phyloP scores from a whole-genome alignment of 2,888 invertebrate genomes.

The Cephus sareptanus region DNA sequence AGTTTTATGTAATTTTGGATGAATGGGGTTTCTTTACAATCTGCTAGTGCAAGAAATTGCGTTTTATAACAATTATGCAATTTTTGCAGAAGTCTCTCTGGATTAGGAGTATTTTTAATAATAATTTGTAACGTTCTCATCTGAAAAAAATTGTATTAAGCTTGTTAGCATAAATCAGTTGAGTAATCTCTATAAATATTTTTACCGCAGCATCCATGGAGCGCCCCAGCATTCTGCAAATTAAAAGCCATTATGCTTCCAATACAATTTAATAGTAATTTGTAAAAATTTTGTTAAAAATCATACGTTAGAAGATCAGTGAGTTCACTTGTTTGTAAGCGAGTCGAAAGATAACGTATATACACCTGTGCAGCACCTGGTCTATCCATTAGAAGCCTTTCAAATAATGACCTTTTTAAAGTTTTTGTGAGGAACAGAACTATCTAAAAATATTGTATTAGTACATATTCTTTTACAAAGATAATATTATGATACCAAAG shows the following conservation, averaged over 20 bases:
- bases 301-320: slow-evolving; percentile 80
- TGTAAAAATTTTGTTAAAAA: slow-evolving; percentile 18
- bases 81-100: slow-evolving; percentile 54
- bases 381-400: slow-evolving; percentile 76
- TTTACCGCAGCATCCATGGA: slow-evolving; percentile 76
- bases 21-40: slow-evolving; percentile 60
- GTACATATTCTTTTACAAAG: background rate
- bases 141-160: slow-evolving; percentile 37
- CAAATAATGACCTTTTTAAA: slow-evolving; percentile 77
- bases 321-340: slow-evolving; percentile 76
- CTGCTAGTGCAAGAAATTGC: slow-evolving; percentile 52
- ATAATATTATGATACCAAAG: no score
- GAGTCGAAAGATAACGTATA: slow-evolving; percentile 77
- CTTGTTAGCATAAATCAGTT: background rate
- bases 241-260: background rate
- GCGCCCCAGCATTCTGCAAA: slow-evolving; percentile 74
- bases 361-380: slow-evolving; percentile 81
- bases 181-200: slow-evolving; percentile 4
- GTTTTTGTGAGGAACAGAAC: slow-evolving; percentile 81
- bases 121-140: slow-evolving; percentile 58
- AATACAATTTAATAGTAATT: slow-evolving; percentile 9
- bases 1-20: slow-evolving; percentile 59
- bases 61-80: slow-evolving; percentile 56
- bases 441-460: slow-evolving; percentile 68
- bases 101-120: slow-evolving; percentile 54